phyloP scores from a whole-genome alignment of 2,888 invertebrate species.

The Chymomyza caudatula region DNA sequence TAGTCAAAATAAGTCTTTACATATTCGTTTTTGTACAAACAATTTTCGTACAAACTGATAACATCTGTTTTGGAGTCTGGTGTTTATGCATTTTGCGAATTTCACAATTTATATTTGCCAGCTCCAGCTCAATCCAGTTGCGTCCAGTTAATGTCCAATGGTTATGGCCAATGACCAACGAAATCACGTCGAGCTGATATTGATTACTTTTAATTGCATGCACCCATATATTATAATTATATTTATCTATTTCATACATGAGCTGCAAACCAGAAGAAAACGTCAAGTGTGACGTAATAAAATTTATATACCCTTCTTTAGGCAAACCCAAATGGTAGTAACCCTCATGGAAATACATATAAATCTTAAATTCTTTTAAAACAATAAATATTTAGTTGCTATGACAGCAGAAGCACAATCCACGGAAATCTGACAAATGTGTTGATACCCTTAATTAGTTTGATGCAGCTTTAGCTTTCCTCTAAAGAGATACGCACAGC shows the following conservation, averaged over 20 bases:
- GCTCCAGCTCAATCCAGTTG: background rate
- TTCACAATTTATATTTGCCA: background rate
- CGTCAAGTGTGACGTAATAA: too few species aligned
- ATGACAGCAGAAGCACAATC: too few species aligned
- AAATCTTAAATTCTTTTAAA: too few species aligned
- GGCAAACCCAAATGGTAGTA: too few species aligned
- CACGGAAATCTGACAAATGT: too few species aligned
- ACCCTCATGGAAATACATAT: too few species aligned
- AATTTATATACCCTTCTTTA: background rate
- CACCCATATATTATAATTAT: background rate
- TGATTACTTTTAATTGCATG: background rate
- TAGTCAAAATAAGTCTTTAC: conserved; percentile 1
- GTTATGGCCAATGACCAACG: background rate
- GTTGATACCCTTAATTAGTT: too few species aligned
- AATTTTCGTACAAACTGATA: background rate
- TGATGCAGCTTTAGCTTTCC: too few species aligned
- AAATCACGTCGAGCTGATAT: background rate
- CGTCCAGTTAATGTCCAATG: background rate
- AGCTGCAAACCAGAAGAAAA: background rate
- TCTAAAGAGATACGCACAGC: too few species aligned
- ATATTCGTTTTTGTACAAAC: conserved; percentile 9
- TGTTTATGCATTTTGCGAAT: background rate
- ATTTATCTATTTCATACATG: background rate
- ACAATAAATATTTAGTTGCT: too few species aligned
- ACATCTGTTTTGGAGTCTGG: background rate